Conservation (phyloP, 2,888 invertebrate genomes). For the Allygus modestus region DNA sequence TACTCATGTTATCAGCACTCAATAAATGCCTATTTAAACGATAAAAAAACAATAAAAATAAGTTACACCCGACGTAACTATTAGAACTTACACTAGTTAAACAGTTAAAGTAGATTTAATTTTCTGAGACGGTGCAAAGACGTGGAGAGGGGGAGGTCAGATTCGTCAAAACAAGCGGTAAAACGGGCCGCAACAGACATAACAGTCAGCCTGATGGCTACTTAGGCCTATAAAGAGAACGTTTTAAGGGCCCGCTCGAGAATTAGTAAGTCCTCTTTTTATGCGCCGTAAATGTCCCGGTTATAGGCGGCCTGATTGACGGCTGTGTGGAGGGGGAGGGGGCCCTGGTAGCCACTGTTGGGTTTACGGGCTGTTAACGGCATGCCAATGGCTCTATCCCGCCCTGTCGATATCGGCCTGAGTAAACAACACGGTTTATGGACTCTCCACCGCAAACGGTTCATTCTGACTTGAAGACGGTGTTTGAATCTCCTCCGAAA, state of each 20-base stretch:
- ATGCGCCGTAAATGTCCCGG: slow-evolving; percentile 49
- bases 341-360: slow-evolving; percentile 7
- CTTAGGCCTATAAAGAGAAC: slow-evolving; percentile 41
- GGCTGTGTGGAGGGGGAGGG: not conserved
- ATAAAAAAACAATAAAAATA: no score
- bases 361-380: slow-evolving; percentile 51
- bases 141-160: not conserved
- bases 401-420: slow-evolving; percentile 16
- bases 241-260: slow-evolving; percentile 30
- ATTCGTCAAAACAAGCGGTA: slow-evolving; percentile 51
- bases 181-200: slow-evolving; percentile 40
- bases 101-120: no score
- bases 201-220: slow-evolving; percentile 45
- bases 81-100: no score
- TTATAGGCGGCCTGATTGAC: slow-evolving; percentile 51
- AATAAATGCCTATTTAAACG: no score
- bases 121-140: not conserved
- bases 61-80: no score
- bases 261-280: slow-evolving; percentile 57
- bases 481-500: not conserved
- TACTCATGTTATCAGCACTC: no score
- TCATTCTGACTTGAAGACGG: no score
- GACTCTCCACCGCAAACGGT: not conserved
- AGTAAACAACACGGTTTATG: slow-evolving; percentile 38
- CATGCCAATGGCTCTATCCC: slow-evolving; percentile 55